Conservation (phyloP, 2,113 vertebrate genomes). For the Hemiprocne comata region DNA sequence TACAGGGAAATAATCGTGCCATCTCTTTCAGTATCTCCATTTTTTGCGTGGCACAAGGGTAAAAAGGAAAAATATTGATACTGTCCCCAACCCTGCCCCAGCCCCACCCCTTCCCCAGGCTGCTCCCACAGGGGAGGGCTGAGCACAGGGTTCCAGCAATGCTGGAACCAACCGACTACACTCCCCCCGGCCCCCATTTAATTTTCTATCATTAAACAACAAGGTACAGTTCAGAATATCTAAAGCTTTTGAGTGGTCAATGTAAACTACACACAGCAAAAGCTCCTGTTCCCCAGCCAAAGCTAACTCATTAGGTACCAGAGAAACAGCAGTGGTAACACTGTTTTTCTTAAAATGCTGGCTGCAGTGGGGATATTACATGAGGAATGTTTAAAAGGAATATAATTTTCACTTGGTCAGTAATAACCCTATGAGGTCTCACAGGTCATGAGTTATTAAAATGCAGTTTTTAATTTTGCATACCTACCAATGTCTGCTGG, state of each 20-base stretch:
- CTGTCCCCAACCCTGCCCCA: background rate
- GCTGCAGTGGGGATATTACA: slow-evolving; percentile 57
- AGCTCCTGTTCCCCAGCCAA: slow-evolving; percentile 56
- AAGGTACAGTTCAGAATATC: background rate
- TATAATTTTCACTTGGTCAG: background rate
- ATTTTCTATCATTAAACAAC: slow-evolving; percentile 25
- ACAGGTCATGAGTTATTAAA: slow-evolving; percentile 51
- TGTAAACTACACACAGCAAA: slow-evolving; percentile 22
- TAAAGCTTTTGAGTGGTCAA: slow-evolving; percentile 29
- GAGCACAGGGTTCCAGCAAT: background rate
- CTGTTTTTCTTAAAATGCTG: slow-evolving; percentile 43
- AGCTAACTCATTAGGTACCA: slow-evolving; percentile 63
- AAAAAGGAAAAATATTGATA: background rate
- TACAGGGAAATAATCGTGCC: background rate
- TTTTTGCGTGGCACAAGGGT: background rate
- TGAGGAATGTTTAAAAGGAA: slow-evolving; percentile 57
- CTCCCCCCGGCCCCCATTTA: slow-evolving; percentile 1
- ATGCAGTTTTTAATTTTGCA: slow-evolving; percentile 42
- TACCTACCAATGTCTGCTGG: background rate
- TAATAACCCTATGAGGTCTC: slow-evolving; percentile 18
- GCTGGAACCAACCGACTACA: background rate
- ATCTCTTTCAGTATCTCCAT: background rate
- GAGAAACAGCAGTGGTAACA: slow-evolving; percentile 39
- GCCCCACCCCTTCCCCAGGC: background rate
- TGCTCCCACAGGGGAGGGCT: background rate